Percentiles rank a stretch among this genome's conserved stretches.
phyloP scores from a whole-genome alignment of 2,113 vertebrate species.

The Antennarius striatus region DNA sequence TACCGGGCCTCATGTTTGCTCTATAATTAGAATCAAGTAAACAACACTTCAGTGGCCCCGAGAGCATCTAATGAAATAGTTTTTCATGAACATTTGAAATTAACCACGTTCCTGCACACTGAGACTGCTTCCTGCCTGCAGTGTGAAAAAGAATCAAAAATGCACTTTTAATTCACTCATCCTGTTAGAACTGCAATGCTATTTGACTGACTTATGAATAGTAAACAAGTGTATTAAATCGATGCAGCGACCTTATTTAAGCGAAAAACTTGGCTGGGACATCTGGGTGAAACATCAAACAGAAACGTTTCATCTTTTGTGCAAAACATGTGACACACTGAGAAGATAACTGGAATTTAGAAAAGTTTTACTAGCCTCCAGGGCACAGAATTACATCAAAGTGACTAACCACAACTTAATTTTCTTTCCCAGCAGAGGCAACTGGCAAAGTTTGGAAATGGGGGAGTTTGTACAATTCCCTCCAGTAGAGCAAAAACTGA shows the following conservation, averaged over 20 bases:
- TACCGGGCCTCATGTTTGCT: neutral
- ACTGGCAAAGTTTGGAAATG: constrained; percentile 15
- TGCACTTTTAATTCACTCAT: too few species aligned
- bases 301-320: constrained; percentile 30
- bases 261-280: neutral
- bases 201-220: too few species aligned
- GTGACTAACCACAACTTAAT: constrained; percentile 20
- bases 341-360: neutral
- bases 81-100: too few species aligned
- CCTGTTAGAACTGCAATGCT: too few species aligned
- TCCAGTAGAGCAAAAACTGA: neutral
- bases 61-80: constrained; percentile 8
- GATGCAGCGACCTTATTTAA: too few species aligned
- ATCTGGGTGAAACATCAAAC: constrained; percentile 21
- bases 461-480: constrained; percentile 9
- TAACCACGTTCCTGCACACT: too few species aligned
- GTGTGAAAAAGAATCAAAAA: too few species aligned
- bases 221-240: too few species aligned
- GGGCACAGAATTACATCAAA: constrained; percentile 10
- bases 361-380: constrained; percentile 1
- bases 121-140: too few species aligned
- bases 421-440: constrained; percentile 16
- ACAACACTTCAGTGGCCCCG: constrained; percentile 30
- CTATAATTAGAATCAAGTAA: constrained; percentile 36
- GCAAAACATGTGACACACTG: constrained; percentile 6